These are phyloP conservation scores for Ferdinandea cuprea DNA, from an alignment of 2,888 invertebrate species.

Conservation along the genomic window DNA sequence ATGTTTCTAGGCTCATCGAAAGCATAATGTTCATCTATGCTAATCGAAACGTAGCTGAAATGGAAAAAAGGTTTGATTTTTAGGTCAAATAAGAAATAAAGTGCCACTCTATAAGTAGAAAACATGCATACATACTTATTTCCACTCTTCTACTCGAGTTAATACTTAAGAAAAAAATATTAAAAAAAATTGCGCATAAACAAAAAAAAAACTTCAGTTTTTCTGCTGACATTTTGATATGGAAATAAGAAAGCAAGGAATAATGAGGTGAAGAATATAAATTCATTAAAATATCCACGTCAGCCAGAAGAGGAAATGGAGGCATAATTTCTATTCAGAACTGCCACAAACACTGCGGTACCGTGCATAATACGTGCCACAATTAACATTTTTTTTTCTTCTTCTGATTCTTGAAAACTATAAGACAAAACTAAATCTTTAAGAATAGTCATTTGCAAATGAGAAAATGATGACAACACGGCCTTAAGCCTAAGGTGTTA, in stretches of 20 bases:
- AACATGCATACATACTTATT: background rate
- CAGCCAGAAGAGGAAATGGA: constrained; percentile 37
- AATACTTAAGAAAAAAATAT: too few species aligned
- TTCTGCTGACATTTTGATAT: background rate
- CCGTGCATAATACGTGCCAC: constrained; percentile 56
- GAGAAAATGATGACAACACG: constrained; percentile 26
- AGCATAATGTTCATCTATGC: background rate
- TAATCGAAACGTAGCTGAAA: background rate
- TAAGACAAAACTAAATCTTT: constrained; percentile 13
- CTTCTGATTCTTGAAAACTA: constrained; percentile 4
- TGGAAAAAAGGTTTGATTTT: background rate
- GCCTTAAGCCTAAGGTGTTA: constrained; percentile 49
- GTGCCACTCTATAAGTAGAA: background rate
- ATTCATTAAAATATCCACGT: constrained; percentile 55
- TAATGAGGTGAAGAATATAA: constrained; percentile 56
- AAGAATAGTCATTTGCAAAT: constrained; percentile 23
- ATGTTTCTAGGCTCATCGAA: background rate
- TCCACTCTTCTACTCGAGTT: background rate
- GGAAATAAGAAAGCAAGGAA: constrained; percentile 34
- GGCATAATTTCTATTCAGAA: constrained; percentile 35
- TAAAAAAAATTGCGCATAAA: background rate
- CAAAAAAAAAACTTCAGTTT: background rate
- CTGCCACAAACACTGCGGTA: constrained; percentile 11
- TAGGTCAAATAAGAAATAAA: background rate
- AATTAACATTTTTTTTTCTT: constrained; percentile 20